Conservation (phyloP, 2,888 invertebrate genomes). For the Ellobium chinense region DNA sequence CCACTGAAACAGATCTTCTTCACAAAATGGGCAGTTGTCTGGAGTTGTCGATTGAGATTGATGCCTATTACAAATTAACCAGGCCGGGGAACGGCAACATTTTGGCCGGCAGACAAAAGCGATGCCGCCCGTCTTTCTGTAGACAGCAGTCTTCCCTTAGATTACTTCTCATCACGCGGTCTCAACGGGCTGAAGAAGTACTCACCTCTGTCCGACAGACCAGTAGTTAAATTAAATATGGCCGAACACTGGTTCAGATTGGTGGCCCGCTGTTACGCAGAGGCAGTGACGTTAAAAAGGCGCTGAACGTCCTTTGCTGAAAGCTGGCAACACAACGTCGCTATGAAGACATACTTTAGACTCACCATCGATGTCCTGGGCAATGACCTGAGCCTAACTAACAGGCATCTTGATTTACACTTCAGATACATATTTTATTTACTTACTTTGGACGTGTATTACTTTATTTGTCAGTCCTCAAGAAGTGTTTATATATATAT, state of each 20-base stretch:
- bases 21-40: conserved; percentile 22
- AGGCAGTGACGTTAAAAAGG: background rate
- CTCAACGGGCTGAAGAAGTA: conserved; percentile 15
- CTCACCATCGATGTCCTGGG: no score
- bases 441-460: no score
- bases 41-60: background rate
- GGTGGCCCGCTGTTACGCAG: background rate
- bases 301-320: background rate
- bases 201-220: conserved; percentile 24
- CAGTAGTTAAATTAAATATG: conserved; percentile 36
- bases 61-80: conserved; percentile 37
- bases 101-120: conserved; percentile 34
- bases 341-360: no score
- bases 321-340: background rate
- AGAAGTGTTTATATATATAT: no score
- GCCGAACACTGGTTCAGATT: conserved; percentile 41
- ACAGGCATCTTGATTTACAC: no score
- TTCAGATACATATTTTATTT: no score
- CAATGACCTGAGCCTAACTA: no score
- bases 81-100: conserved; percentile 34
- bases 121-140: background rate
- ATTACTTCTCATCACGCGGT: conserved; percentile 17
- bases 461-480: no score
- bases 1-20: background rate
- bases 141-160: conserved; percentile 9